Percentiles rank a stretch among this genome's conserved stretches.
phyloP scores from a whole-genome alignment of 2,113 vertebrate species.

The Tichodroma muraria region DNA sequence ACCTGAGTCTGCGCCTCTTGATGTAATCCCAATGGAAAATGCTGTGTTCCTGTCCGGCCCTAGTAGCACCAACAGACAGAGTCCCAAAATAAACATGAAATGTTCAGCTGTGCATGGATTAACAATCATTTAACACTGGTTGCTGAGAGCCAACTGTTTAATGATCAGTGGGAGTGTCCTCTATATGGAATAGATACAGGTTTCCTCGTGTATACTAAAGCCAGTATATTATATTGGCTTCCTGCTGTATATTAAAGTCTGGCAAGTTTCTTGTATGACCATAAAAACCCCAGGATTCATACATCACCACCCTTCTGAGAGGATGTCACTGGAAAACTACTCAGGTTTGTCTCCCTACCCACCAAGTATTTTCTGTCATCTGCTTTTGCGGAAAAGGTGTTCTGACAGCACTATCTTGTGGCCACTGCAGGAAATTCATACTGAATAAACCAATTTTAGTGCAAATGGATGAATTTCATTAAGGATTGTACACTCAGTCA shows the following conservation, averaged over 20 bases:
- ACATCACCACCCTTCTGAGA: background rate
- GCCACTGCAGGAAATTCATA: background rate
- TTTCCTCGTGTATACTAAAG: too few species aligned
- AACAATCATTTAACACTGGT: background rate
- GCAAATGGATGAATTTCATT: background rate
- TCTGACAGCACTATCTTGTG: conserved; percentile 42
- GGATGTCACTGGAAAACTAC: background rate
- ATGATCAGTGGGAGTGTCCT: background rate
- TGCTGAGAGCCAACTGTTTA: background rate
- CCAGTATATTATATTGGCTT: too few species aligned
- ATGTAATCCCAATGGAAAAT: background rate
- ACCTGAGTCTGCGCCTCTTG: background rate
- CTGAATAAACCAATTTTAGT: background rate
- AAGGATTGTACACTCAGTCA: background rate
- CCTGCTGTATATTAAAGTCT: background rate
- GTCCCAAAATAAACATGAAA: background rate
- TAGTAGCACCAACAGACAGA: background rate
- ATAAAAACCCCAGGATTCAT: background rate
- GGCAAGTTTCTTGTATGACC: background rate
- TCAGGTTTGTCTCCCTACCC: background rate
- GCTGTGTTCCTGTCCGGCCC: background rate
- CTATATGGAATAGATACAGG: too few species aligned
- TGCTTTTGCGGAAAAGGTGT: background rate
- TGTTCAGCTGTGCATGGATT: background rate
- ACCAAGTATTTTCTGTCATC: background rate